Evolutionary conservation across 2,113 vertebrate species (phyloP), one percentile per base, ranked within the genome.

Genomic region (Ardeotis arabs): DNA sequence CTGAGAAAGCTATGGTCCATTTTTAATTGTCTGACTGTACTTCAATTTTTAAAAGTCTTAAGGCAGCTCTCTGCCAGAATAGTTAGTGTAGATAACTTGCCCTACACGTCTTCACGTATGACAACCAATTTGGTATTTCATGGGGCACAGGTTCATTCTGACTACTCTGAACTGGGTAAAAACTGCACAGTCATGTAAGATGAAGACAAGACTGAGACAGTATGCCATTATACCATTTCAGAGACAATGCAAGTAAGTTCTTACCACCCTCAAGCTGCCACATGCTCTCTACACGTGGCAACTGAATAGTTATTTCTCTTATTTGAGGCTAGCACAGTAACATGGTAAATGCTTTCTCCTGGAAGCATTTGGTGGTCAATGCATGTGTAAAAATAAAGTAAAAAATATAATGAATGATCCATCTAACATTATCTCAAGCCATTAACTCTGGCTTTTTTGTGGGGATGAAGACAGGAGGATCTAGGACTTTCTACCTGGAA

Each of bases 221-320:
- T 11, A 8, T 27, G 24, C 29, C 22, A 17, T 49, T 10, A 28
- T 4, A 62, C 27, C 12, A 33, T 60, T 79, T 75, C 67, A 83
- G 33, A 79, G 33, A 20, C 17, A 79, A 22, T 6, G 2, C 21
- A 92, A 50, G 3, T 53, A 79, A 60, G 9, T 68, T 68, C 25
- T 77, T 14, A 49, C 6, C 20, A 63, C 19, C 17, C 9, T 78
- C 24, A 83, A 31, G 41, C 28, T 84, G 47, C 66, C 64, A 55
- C 13, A 25, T 59, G 12, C 8, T 86, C 39, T 53, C 50, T 81
- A 28, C 19, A 25, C 0, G 0, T 59, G 31, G 16, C 41, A 81
- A 20, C 0, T 67, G 31, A 66, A 21, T 45, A 47, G 25, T 72
- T 93, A 18, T 9, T 70, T 50, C 20, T 75, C 24, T 29, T 78